These are phyloP conservation scores for Meteorus sp. DNA, from an alignment of 1,140 invertebrate genomes.

Conservation along the genomic window DNA sequence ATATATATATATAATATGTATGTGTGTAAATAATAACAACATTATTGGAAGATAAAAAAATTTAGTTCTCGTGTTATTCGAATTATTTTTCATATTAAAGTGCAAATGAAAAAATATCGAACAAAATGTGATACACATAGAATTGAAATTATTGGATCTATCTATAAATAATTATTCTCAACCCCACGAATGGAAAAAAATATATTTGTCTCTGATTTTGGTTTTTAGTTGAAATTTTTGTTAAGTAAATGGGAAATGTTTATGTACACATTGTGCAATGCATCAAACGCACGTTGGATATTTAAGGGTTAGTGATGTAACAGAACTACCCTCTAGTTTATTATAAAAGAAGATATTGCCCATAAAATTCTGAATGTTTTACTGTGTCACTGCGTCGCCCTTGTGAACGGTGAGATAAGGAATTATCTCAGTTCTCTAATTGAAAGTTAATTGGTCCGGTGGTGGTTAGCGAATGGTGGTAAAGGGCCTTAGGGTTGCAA, in stretches of 20 bases:
- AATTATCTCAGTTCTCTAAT: constrained; percentile 35
- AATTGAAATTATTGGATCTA: no score
- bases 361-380: constrained; percentile 47
- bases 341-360: constrained; percentile 30
- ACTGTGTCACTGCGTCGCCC: constrained; percentile 2
- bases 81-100: no score
- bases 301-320: background rate
- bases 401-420: constrained; percentile 32
- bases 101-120: no score
- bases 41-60: no score
- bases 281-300: background rate
- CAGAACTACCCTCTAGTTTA: no score
- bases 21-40: no score
- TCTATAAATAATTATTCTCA: no score
- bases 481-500: constrained; percentile 28
- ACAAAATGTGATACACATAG: no score
- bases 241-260: no score
- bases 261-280: background rate
- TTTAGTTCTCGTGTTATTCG: no score
- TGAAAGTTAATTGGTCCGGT: constrained; percentile 38
- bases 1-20: no score
- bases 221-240: background rate
- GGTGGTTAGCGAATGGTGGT: constrained; percentile 28
- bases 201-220: background rate
- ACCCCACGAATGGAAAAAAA: no score